These are phyloP conservation scores for Muschampia plurimacula DNA, from an alignment of 2,888 invertebrate species.

Conservation along the genomic window DNA sequence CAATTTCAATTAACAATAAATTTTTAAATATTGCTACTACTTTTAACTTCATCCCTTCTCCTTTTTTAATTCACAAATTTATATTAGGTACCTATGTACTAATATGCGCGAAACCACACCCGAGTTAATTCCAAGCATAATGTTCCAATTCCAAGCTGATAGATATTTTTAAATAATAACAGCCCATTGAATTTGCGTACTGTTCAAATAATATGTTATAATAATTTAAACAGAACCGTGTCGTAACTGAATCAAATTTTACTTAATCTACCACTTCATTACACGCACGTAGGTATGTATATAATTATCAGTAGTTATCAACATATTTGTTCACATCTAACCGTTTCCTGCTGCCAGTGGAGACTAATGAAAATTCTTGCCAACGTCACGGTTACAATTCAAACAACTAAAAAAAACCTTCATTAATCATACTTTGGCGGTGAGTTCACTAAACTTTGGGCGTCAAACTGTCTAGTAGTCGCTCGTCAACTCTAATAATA, in stretches of 20 bases:
- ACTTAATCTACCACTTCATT: not conserved
- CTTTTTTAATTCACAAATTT: too few species aligned
- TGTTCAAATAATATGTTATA: too few species aligned
- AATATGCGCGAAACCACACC: too few species aligned
- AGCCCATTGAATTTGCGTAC: too few species aligned
- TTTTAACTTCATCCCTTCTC: too few species aligned
- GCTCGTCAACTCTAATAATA: constrained; percentile 45
- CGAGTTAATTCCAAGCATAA: too few species aligned
- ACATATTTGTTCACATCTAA: constrained; percentile 7
- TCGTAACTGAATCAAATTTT: not conserved
- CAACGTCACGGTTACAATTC: constrained; percentile 33
- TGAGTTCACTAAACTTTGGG: constrained; percentile 44
- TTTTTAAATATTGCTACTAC: too few species aligned
- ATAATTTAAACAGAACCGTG: not conserved
- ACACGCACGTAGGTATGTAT: not conserved
- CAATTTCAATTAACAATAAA: too few species aligned
- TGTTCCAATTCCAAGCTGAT: too few species aligned
- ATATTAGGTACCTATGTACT: too few species aligned
- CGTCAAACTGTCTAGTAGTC: constrained; percentile 45
- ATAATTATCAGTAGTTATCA: constrained; percentile 2
- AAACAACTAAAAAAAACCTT: constrained; percentile 34
- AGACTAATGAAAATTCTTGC: constrained; percentile 28
- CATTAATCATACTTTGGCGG: constrained; percentile 45
- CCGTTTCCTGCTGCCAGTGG: constrained; percentile 20
- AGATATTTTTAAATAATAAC: too few species aligned